Evolutionary conservation across 2,888 invertebrate genomes (phyloP).

Genomic region (Caenorhabditis doughertyi): DNA sequence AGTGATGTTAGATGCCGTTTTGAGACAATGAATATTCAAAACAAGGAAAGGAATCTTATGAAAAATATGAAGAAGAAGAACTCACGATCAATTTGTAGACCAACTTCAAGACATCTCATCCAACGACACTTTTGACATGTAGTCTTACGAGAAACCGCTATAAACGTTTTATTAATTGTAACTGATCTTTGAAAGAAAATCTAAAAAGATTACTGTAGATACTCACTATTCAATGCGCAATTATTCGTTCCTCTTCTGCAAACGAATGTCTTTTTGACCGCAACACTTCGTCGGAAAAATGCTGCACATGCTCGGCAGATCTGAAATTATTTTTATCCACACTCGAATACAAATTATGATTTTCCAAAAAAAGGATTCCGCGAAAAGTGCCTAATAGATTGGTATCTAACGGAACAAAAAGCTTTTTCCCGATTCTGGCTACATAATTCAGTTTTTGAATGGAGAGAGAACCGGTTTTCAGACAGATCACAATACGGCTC

Average conservation of each 20-base stretch:
- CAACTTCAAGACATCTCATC: conserved; percentile 61
- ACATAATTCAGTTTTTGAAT: conserved; percentile 20
- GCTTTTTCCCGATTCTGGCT: conserved; percentile 3
- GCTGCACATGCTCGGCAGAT: conserved; percentile 67
- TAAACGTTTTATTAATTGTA: conserved; percentile 31
- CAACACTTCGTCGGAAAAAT: conserved; percentile 62
- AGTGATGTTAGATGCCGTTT: conserved; percentile 50
- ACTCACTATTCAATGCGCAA: conserved; percentile 64
- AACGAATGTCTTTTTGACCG: conserved; percentile 59
- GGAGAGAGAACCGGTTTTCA: neutral
- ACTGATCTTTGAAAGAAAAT: conserved; percentile 17
- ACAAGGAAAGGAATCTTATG: too few species aligned
- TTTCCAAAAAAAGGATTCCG: conserved; percentile 7
- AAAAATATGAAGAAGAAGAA: conserved; percentile 6
- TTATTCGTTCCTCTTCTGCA: conserved; percentile 57
- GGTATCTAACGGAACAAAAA: neutral
- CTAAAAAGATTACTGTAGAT: neutral
- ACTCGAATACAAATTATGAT: neutral
- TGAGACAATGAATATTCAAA: conserved; percentile 42
- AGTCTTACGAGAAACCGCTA: conserved; percentile 60
- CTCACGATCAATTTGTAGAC: conserved; percentile 61
- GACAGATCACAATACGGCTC: conserved; percentile 16
- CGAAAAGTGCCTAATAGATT: neutral
- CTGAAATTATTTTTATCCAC: conserved; percentile 50
- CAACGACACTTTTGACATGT: conserved; percentile 67